Evolutionary conservation across 37 sponge, comb jelly and placozoan genomes (phyloP), one percentile per base, ranked within the genome.

Genomic region (Agelas oroides): DNA sequence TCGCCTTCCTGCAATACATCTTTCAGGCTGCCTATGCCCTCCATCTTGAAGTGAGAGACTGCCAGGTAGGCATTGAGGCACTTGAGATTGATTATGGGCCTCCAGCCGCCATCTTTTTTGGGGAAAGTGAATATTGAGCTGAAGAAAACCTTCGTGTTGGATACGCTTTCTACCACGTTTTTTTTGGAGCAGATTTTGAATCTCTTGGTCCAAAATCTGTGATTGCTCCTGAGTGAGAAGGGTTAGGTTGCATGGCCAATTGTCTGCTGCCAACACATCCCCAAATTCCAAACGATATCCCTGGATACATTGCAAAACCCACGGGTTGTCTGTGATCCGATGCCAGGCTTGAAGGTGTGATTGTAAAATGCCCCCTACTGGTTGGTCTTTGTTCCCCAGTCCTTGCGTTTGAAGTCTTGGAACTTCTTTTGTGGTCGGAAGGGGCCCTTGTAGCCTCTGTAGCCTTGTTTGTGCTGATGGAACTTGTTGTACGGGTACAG

Each of bases 1-100:
- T 53, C 71, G 73, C 40, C 73, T 36, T 34, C 19, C 55, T 36
- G 57, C 12, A 75, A 1, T 34, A 73, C 33, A 70, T 71, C 84
- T 36, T 75, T 84, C 53, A 41, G n/a, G 54, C 63, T 53, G 17
- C 28, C 8, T 14, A 82, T 82, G 34, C 55, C 27, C 27, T 82
- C 83, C 83, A 82, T 82, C 41, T 82, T 82, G 83, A 82, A 82
- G 61, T 82, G 83, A 16, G 28, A 11, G 31, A 31, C 25, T 15
- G 40, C 14, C 1, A 68, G 19, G 58, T 41, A 54, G 23, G 67
- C 36, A 57, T 81, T 81, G 36, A 69, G 56, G 70, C 25, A 30
- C 16, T 1, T 67, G 34, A 67, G 81, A 53, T 81, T 55, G 39
- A 68, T 68, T 18, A 83, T 40, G 8, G 83, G 73, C n/a, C n/a